Base-by-base conservation (phyloP, 2,888 invertebrate species). In the Aquatica leii region DNA sequence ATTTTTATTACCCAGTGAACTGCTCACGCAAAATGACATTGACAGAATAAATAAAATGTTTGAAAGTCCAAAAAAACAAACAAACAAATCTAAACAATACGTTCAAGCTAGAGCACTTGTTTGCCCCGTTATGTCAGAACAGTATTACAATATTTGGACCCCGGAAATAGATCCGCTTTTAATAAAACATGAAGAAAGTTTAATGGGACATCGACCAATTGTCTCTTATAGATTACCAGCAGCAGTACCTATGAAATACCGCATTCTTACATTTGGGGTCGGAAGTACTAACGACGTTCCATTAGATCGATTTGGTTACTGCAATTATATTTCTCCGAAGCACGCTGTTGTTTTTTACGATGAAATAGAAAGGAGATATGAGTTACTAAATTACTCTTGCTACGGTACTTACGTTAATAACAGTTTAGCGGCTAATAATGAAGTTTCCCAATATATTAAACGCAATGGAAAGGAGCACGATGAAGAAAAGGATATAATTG, bases 351-450 rank as follows among this genome's bases (percentile, higher is more conserved):
- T 95, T 68, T 94, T 94, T 80, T 91, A 88, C 76, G 94, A 94
- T 77, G 92, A 94, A 86, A 92, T 91, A 78, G 77, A 92, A 12
- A 89, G 90, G 59, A 90, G 91, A 74, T 97, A 91, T 81, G 97
- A 97, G 83, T 83, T 97, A 76, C 88, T 97, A 66, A 97, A 97
- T 84, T 97, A 97, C 83, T 95, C 95, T 24, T 92, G 94, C 78
- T 89, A 89, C 79, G 97, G 97, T 41, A 92, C 92, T 0, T 87
- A 87, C 40, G 96, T 97, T 9, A 95, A 97, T 82, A 93, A 94
- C 67, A 91, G 94, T 43, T 79, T 94, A 61, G 96, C 92, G 81
- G 89, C 93, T 5, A 91, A 91, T 75, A 91, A 93, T 81, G 83
- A 86, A 62, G 82, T 81, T 2, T 31, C 11, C 18, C 79, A 77